A percentile compares a stretch with the other conserved stretches of the same genome.
Conservation (phyloP, 2,797 vertebrate genomes). For the Hyperoplus lanceolatus region DNA sequence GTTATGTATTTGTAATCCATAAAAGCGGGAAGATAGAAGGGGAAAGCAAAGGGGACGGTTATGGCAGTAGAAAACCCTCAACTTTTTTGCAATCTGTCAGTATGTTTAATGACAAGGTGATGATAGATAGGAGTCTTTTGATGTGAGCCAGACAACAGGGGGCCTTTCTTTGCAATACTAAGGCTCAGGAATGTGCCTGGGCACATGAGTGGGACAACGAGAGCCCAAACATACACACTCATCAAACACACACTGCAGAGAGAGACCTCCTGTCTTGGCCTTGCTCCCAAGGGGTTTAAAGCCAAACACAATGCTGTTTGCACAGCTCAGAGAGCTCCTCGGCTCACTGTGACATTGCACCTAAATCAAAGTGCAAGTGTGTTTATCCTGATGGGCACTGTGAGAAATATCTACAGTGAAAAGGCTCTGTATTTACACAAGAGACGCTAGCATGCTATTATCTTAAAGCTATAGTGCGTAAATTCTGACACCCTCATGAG, state of each 20-base stretch:
- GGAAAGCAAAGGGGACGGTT: conserved; percentile 1
- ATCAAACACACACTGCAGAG: conserved; percentile 44
- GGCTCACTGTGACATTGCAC: conserved; percentile 46
- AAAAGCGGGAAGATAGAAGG: neutral
- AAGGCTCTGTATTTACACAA: conserved; percentile 21
- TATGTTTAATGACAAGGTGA: conserved; percentile 74
- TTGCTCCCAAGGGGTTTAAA: conserved; percentile 35
- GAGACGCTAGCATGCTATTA: conserved; percentile 21
- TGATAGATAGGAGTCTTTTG: conserved; percentile 69
- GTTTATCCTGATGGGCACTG: conserved; percentile 56
- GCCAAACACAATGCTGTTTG: conserved; percentile 67
- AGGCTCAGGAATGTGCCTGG: conserved; percentile 62
- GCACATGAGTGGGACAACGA: conserved; percentile 8
- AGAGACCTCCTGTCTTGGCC: conserved; percentile 40
- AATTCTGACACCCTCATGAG: no score
- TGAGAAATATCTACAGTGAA: conserved; percentile 34
- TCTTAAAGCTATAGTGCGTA: no score
- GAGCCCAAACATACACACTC: conserved; percentile 31
- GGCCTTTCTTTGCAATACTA: conserved; percentile 58
- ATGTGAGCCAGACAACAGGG: conserved; percentile 73
- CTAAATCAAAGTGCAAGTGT: conserved; percentile 64
- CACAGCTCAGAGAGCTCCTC: conserved; percentile 30
- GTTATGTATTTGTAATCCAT: neutral
- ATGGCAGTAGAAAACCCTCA: conserved; percentile 7
- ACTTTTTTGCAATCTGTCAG: conserved; percentile 48